phyloP scores from a whole-genome alignment of 2,888 invertebrate genomes.

The Empis livida region DNA sequence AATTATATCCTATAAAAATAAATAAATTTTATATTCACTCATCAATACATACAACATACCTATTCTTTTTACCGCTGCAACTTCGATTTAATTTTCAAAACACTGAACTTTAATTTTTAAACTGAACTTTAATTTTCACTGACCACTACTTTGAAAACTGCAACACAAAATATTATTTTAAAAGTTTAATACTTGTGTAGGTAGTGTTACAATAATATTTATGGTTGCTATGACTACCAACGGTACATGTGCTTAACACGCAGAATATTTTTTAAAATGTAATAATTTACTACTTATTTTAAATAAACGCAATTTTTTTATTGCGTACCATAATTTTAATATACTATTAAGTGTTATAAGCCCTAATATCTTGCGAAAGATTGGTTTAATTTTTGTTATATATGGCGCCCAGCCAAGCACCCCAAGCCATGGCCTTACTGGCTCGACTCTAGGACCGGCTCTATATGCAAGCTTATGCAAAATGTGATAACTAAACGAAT shows the following conservation, averaged over 20 bases:
- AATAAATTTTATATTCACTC: neutral
- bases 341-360: too few species aligned
- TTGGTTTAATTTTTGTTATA: neutral
- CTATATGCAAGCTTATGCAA: too few species aligned
- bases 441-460: neutral
- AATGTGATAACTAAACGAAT: too few species aligned
- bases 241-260: neutral
- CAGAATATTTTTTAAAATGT: neutral
- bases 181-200: neutral
- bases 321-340: neutral
- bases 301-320: neutral
- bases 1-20: conserved; percentile 1
- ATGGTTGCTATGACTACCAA: neutral
- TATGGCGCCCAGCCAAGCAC: neutral
- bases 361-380: neutral
- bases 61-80: neutral
- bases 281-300: neutral
- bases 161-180: neutral
- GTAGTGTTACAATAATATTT: neutral
- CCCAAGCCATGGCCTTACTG: conserved; percentile 1
- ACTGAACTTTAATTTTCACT: too few species aligned
- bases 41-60: neutral
- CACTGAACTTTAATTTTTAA: neutral
- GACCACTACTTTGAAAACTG: neutral
- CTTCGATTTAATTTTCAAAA: neutral